These are phyloP conservation scores for Enteromius argenteus DNA, from an alignment of 2,797 vertebrate genomes.

Conservation along the genomic window DNA sequence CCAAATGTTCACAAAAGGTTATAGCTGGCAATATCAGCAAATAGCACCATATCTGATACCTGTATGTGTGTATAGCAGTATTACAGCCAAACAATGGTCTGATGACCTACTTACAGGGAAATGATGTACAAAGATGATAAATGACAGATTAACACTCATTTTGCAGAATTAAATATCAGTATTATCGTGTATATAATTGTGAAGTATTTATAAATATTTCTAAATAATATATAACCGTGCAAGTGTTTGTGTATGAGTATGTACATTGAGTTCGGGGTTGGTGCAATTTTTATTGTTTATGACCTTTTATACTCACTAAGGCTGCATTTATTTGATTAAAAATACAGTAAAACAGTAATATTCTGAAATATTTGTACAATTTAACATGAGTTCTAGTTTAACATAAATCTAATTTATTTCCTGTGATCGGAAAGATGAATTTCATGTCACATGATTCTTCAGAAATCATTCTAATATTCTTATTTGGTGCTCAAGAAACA, in stretches of 20 bases:
- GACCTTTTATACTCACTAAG: not conserved
- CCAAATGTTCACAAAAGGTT: not conserved
- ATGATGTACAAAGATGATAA: not conserved
- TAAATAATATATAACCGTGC: not conserved
- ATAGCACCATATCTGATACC: not conserved
- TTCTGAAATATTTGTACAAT: not conserved
- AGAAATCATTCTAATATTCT: not conserved
- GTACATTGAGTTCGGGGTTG: not conserved
- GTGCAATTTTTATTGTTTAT: not conserved
- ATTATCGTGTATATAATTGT: not conserved
- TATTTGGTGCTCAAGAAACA: not conserved
- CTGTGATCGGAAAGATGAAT: not conserved
- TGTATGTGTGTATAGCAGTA: not conserved
- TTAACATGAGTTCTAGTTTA: not conserved
- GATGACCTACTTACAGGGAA: not conserved
- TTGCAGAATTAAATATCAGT: not conserved
- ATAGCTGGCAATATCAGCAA: not conserved
- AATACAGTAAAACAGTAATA: not conserved
- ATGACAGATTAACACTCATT: not conserved
- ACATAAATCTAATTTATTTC: not conserved
- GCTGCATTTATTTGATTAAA: not conserved
- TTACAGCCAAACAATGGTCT: conserved; percentile 1
- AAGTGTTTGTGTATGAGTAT: not conserved
- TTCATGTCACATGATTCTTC: not conserved
- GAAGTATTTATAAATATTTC: not conserved